phyloP scores from a whole-genome alignment of 2,797 vertebrate species.

The Cirrhinus molitorella region DNA sequence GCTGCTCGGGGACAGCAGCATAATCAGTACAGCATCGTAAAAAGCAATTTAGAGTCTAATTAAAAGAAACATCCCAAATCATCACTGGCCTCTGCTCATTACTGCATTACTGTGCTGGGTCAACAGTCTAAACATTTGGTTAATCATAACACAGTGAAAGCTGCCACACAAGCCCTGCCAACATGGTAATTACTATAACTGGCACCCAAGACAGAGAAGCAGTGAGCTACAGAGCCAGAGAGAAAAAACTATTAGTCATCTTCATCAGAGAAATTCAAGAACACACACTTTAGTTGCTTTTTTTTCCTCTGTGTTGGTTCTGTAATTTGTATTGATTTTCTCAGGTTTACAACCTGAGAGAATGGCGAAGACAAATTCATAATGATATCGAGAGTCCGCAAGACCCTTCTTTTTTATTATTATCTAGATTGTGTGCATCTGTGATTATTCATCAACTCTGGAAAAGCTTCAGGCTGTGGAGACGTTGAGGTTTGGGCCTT shows the following conservation, averaged over 20 bases:
- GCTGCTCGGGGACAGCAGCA: slow-evolving; percentile 22
- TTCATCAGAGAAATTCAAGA: slow-evolving; percentile 34
- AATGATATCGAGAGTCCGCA: not conserved
- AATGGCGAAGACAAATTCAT: not conserved
- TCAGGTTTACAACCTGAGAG: slow-evolving; percentile 13
- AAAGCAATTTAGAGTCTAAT: slow-evolving; percentile 55
- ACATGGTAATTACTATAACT: slow-evolving; percentile 54
- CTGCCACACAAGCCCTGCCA: slow-evolving; percentile 46
- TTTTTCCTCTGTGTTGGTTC: too few species aligned
- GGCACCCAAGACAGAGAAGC: slow-evolving; percentile 38
- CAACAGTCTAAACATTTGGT: slow-evolving; percentile 53
- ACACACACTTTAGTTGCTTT: not conserved
- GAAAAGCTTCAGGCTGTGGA: slow-evolving; percentile 13
- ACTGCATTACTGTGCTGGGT: slow-evolving; percentile 54
- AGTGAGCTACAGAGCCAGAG: slow-evolving; percentile 27
- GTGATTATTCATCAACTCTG: slow-evolving; percentile 36
- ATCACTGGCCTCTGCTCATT: slow-evolving; percentile 49
- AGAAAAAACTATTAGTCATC: slow-evolving; percentile 37
- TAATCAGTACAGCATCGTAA: slow-evolving; percentile 43
- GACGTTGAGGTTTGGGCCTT: slow-evolving; percentile 22
- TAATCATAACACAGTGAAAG: slow-evolving; percentile 56
- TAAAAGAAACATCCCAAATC: slow-evolving; percentile 55
- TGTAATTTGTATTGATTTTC: slow-evolving; percentile 15
- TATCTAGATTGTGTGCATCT: slow-evolving; percentile 29
- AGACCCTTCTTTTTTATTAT: slow-evolving; percentile 31